A percentile compares a stretch with the other conserved stretches of the same genome.
Evolutionary conservation across 2,888 invertebrate genomes (phyloP).

Genomic region (Mechanitis messenoides): DNA sequence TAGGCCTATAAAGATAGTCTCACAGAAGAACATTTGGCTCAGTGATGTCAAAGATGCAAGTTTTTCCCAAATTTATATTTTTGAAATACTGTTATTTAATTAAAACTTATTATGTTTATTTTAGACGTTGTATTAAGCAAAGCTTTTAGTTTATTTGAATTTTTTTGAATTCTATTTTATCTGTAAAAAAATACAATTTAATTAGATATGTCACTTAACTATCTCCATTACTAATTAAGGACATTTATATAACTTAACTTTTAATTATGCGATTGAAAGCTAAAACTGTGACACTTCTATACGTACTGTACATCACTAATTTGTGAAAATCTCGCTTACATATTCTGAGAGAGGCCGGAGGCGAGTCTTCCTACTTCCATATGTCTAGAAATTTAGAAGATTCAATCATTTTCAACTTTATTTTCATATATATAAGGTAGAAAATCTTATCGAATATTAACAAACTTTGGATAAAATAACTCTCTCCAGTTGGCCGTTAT

Average conservation of each 20-base stretch:
- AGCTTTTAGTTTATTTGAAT: no score
- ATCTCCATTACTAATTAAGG: not conserved
- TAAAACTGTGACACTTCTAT: slow-evolving; percentile 12
- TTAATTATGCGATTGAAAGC: slow-evolving; percentile 2
- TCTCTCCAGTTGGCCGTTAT: slow-evolving; percentile 41
- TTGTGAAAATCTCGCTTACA: slow-evolving; percentile 44
- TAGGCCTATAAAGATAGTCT: no score
- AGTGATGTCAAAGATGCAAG: no score
- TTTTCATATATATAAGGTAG: slow-evolving; percentile 23
- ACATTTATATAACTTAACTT: not conserved
- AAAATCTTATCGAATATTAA: not conserved
- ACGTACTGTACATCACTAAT: slow-evolving; percentile 23
- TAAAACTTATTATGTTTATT: no score
- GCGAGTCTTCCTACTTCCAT: slow-evolving; percentile 35
- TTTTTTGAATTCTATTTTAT: no score
- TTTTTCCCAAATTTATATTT: no score
- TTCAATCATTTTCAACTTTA: slow-evolving; percentile 31
- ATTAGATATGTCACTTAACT: no score
- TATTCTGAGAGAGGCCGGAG: slow-evolving; percentile 47
- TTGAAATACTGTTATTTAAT: no score
- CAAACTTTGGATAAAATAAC: slow-evolving; percentile 12
- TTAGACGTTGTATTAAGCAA: no score
- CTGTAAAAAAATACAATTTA: no score
- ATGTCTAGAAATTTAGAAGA: slow-evolving; percentile 35
- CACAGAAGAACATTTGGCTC: no score